Evolutionary conservation across 2,888 invertebrate genomes (phyloP), one percentile per base, ranked within the genome.

Genomic region (Hirtodrosophila alboralis): DNA sequence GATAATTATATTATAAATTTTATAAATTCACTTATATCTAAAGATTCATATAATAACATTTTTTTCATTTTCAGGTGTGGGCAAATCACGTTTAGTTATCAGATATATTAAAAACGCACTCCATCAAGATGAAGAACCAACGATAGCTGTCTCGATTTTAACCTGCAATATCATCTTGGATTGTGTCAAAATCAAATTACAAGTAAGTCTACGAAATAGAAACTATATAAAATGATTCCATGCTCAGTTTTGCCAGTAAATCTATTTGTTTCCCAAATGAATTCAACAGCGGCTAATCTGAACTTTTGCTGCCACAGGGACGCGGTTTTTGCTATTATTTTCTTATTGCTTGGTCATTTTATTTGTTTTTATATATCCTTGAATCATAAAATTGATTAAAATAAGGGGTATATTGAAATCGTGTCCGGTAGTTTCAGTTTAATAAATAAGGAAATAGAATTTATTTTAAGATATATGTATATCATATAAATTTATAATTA

Each of bases 111-210:
- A 95, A 48, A 95, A 95, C 80, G 93, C 93, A 89, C 95, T 95
- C 89, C 94, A 93, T 31, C 93, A 93, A 45, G 94, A 94, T 77
- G 93, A 94, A 51, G 94, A 94, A 18, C 96, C 96, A 0, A 97
- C 97, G 3, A 96, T 97, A 83, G 97, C 96, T 0, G 97, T 97
- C 0, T 96, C 96, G 0, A 97, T 97, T 92, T 96, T 96, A 90
- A 95, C 95, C 0, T 96, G 96, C 90, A 96, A 94, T 89, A 92
- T 97, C 79, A 94, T 93, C 80, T 91, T 96, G 45, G 93, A 94
- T 6, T 93, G 94, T 68, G 91, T 93, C 16, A 93, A 93, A 86
- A 94, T 96, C 6, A 95, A 95, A 90, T 89, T 96, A 70, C 95
- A 96, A 93, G 96, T 96, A 72, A 86, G 88, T n/a, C n/a, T 90